These are phyloP conservation scores for Lithosia quadra DNA, from an alignment of 2,888 invertebrate species.

Conservation along the genomic window DNA sequence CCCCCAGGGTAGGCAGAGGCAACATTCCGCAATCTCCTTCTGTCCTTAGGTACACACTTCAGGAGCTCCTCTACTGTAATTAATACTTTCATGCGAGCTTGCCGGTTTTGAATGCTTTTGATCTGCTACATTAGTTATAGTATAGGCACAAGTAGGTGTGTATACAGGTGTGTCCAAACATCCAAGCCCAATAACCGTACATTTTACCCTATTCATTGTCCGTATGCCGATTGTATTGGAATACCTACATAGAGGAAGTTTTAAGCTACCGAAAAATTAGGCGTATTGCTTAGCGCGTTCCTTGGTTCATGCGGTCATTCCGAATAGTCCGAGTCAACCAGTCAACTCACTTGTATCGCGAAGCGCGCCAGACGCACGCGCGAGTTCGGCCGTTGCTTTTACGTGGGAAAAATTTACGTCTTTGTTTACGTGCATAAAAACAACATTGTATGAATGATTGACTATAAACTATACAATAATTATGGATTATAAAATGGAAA, in stretches of 20 bases:
- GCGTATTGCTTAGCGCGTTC: slow-evolving; percentile 44
- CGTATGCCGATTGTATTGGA: slow-evolving; percentile 14
- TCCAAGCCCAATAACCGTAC: background rate
- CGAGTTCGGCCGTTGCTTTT: slow-evolving; percentile 55
- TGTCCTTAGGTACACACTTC: background rate
- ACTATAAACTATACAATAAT: slow-evolving; percentile 43
- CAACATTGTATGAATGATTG: slow-evolving; percentile 45
- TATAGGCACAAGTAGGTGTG: no score
- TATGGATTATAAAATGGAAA: slow-evolving; percentile 67
- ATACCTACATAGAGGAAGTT: slow-evolving; percentile 36
- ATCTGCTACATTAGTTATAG: background rate
- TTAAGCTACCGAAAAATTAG: slow-evolving; percentile 45
- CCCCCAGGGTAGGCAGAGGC: background rate
- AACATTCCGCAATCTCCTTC: background rate
- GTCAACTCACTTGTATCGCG: slow-evolving; percentile 70
- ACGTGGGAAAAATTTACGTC: slow-evolving; percentile 58
- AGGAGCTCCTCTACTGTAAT: background rate
- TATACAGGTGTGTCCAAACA: background rate
- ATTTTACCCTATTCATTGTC: slow-evolving; percentile 17
- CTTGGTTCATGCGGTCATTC: slow-evolving; percentile 43
- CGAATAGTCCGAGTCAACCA: slow-evolving; percentile 6
- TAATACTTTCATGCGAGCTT: background rate
- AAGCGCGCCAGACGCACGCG: slow-evolving; percentile 77
- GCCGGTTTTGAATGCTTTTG: background rate
- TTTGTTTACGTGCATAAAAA: slow-evolving; percentile 59